These are phyloP conservation scores for Penaeus japonicus DNA, from an alignment of 1,140 invertebrate species.

Conservation along the genomic window DNA sequence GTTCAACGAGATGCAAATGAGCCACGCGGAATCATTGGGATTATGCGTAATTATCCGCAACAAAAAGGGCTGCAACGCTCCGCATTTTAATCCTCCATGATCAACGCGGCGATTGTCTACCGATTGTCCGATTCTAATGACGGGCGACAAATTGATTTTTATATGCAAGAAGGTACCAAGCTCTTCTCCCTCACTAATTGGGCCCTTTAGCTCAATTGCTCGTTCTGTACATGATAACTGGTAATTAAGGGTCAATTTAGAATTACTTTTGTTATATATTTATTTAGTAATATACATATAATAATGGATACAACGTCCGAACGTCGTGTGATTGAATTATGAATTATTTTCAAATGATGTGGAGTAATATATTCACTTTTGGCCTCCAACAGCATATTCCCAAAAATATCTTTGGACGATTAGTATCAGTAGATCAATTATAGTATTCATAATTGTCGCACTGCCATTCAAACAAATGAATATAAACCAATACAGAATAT, in stretches of 20 bases:
- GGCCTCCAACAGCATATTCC: neutral
- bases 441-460: neutral
- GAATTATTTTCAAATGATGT: constrained; percentile 51
- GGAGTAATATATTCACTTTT: constrained; percentile 25
- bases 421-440: neutral
- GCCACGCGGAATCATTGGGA: constrained; percentile 35
- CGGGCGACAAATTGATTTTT: constrained; percentile 30
- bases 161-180: neutral
- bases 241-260: neutral
- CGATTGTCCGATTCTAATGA: constrained; percentile 52
- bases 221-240: neutral
- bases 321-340: constrained; percentile 50
- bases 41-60: constrained; percentile 49
- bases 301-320: constrained; percentile 46
- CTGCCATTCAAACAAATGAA: no score
- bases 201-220: neutral
- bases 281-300: constrained; percentile 34
- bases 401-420: no score
- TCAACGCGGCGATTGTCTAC: constrained; percentile 44
- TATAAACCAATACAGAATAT: no score
- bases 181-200: neutral
- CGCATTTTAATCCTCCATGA: constrained; percentile 48
- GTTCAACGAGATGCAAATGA: constrained; percentile 30
- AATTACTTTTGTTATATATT: neutral
- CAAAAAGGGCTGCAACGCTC: constrained; percentile 44